Evolutionary conservation across 2,888 invertebrate species (phyloP), one percentile per base, ranked within the genome.

Genomic region (Apamea crenata): DNA sequence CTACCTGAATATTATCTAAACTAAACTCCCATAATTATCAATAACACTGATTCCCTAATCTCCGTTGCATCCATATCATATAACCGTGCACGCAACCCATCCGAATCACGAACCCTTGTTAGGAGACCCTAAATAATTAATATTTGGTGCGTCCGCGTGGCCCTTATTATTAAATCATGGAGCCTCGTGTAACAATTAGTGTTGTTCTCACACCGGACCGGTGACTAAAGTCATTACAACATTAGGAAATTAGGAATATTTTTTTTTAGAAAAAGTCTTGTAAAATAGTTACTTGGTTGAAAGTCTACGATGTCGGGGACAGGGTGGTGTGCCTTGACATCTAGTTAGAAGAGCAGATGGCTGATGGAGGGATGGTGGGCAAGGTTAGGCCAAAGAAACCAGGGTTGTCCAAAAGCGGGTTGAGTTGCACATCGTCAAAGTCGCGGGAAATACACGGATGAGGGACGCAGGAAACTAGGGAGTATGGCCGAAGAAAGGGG

Each of bases 141-240:
- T 85, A 87, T 89, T 89, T 84, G 74, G 78, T 81, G 80, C 88
- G 80, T 83, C 82, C 71, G 29, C 44, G 59, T 63, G 25, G 90
- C 95, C 94, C 94, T 59, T 95, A 91, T 95, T 93, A 96, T 96
- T 96, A 96, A 95, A 94, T 93, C 93, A 91, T 92, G 93, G 92
- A 90, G 92, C 90, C 91, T 91, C 87, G 90, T 88, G 90, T 91
- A 91, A 93, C 93, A 94, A 94, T 93, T 93, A 94, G 91, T 89
- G 81, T 85, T 81, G 78, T 93, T 93, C 93, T 90, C 94, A 95
- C 94, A 95, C 91, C 90, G 88, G 89, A 90, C 90, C 91, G 89
- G 75, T 86, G 89, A 90, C 88, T 83, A 68, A 79, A 21, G 29
- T 93, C 91, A 93, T 94, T 91, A 92, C 89, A n/a, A n/a, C 1